Evolutionary conservation across 92 coral and sea anemone species (phyloP).

Genomic region (Metridium senile): DNA sequence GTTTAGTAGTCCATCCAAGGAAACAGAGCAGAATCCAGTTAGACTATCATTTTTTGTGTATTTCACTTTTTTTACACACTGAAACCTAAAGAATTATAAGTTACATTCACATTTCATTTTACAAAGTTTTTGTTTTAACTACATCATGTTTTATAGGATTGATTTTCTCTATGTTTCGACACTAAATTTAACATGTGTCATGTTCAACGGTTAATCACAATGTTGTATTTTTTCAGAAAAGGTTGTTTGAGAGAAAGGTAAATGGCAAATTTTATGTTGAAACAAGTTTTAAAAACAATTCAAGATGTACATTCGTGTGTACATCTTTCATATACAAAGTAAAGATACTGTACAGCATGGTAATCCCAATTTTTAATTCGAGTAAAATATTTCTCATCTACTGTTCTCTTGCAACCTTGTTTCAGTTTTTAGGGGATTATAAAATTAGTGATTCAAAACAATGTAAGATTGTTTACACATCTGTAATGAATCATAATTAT

Average conservation of each 20-base stretch:
- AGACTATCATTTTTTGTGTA: too few relatives aligned
- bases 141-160: not conserved
- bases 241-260: slow-evolving; percentile 4
- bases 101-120: not conserved
- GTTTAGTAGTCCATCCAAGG: not conserved
- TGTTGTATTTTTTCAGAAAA: not conserved
- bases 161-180: not conserved
- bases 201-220: not conserved
- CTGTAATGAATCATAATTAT: not conserved
- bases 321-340: not conserved
- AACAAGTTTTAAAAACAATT: not conserved
- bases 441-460: not conserved
- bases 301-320: not conserved
- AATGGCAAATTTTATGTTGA: slow-evolving; percentile 1
- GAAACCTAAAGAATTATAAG: not conserved
- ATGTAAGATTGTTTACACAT: not conserved
- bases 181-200: not conserved
- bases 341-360: slow-evolving; percentile 5
- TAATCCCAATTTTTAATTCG: not conserved
- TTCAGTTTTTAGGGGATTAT: too few relatives aligned
- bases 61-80: not conserved
- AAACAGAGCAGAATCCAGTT: not conserved
- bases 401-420: too few relatives aligned
- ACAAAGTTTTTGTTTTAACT: not conserved
- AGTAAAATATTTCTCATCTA: not conserved